Conservation (phyloP, 1,140 invertebrate genomes). For the Cyclina sinensis region DNA sequence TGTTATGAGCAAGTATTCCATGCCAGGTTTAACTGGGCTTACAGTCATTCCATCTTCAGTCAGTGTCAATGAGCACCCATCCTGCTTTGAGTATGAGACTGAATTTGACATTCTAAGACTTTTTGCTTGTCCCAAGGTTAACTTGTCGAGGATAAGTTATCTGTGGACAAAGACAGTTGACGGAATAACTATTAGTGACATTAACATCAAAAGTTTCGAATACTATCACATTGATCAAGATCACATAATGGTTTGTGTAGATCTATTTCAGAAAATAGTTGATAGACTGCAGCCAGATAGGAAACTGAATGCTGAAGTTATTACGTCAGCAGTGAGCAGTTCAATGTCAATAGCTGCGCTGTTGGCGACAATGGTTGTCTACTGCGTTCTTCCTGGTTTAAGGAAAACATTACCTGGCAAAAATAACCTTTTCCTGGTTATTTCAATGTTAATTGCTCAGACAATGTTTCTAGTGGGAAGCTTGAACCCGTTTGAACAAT, state of each 20-base stretch:
- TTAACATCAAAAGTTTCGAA: background rate
- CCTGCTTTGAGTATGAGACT: background rate
- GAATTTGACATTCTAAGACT: background rate
- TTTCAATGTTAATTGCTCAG: slow-evolving; percentile 10
- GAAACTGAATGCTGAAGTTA: background rate
- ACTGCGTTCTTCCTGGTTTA: background rate
- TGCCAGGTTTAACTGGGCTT: background rate
- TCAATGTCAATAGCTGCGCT: background rate
- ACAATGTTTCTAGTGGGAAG: background rate
- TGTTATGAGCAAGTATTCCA: background rate
- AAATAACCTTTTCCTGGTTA: background rate
- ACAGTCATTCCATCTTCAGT: background rate
- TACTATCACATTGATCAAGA: background rate
- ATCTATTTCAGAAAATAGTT: background rate
- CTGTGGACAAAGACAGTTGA: background rate
- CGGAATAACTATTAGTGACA: background rate
- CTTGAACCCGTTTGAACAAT: background rate
- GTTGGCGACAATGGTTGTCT: background rate
- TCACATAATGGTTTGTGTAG: background rate
- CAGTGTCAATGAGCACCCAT: background rate
- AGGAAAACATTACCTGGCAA: slow-evolving; percentile 6
- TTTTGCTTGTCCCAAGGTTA: background rate
- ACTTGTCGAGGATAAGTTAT: background rate
- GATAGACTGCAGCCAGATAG: no score
- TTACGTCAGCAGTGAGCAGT: background rate